Evolutionary conservation across 2,797 vertebrate species (phyloP), one percentile per base, ranked within the genome.

Genomic region (Mus minutoides): DNA sequence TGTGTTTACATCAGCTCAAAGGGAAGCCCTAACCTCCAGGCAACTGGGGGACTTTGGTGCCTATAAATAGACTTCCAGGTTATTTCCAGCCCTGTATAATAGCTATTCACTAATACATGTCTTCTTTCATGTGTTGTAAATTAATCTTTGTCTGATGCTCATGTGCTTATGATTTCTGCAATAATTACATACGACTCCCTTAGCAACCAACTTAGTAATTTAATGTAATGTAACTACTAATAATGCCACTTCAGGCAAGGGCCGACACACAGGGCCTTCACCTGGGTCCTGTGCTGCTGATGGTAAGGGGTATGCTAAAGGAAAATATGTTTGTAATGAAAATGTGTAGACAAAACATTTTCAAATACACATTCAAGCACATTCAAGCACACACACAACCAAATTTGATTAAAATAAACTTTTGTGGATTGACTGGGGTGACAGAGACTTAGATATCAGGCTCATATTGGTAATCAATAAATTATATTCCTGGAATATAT

Each of bases 31-130:
- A 64, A 97, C 96, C 97, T 98, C 98, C 96, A 97, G 97, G 88
- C 76, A 89, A 97, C 92, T 49, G 84, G 95, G 96, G 91, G 94
- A 85, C 60, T 0, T 96, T 80, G 62, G 6, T 19, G 56, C 19
- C 94, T 98, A 98, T 97, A 98, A 98, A 98, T 98, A 98, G 97
- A 92, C 62, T 78, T 49, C 93, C 64, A 80, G 69, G 64, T 93
- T 93, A 96, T 97, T 97, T 96, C 82, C 78, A 97, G 97, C 95
- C 71, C 84, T 79, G 88, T 85, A 22, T 84, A 85, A 78, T 91
- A 91, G 88, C 77, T 87, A 16, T 67, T 91, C 78, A 92, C 80
- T 60, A 58, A 92, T 96, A 82, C 88, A 58, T 62, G 21, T 77
- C 79, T 95, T 88, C 64, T 46, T 71, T 83, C 83, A 79, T 58